Evolutionary conservation across 2,113 vertebrate species (phyloP).

Genomic region (Tetrao urogallus): DNA sequence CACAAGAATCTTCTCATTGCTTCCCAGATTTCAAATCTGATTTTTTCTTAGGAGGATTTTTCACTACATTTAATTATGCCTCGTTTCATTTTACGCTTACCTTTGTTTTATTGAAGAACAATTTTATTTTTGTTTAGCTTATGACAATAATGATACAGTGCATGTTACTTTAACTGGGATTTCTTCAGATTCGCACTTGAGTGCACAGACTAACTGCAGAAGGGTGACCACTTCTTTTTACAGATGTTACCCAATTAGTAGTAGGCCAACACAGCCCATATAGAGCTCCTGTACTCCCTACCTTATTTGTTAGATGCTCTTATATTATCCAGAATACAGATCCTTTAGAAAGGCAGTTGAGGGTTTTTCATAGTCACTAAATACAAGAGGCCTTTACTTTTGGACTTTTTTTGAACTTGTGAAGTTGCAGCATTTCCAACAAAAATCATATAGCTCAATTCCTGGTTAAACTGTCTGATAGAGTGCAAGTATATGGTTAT

Average conservation of each 20-base stretch:
- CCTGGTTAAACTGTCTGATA: neutral
- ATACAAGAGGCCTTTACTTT: neutral
- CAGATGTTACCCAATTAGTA: neutral
- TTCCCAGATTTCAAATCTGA: neutral
- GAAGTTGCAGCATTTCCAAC: neutral
- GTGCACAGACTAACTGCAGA: neutral
- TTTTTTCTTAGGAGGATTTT: neutral
- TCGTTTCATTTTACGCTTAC: neutral
- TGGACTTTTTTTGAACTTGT: neutral
- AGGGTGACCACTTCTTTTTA: neutral
- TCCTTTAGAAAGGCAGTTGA: neutral
- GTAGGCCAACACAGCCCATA: neutral
- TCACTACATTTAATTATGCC: neutral
- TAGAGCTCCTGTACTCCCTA: neutral
- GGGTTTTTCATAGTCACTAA: neutral
- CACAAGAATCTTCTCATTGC: neutral
- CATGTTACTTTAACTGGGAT: neutral
- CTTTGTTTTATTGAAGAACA: neutral
- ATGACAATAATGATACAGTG: neutral
- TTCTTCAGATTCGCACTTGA: neutral
- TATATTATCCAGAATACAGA: neutral
- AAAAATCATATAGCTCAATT: neutral
- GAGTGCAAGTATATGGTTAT: neutral
- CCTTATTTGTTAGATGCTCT: neutral
- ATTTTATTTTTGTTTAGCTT: neutral